Percentiles rank a stretch among this genome's conserved stretches.
phyloP scores from a whole-genome alignment of 2,888 invertebrate genomes.

The Nebria brevicollis region DNA sequence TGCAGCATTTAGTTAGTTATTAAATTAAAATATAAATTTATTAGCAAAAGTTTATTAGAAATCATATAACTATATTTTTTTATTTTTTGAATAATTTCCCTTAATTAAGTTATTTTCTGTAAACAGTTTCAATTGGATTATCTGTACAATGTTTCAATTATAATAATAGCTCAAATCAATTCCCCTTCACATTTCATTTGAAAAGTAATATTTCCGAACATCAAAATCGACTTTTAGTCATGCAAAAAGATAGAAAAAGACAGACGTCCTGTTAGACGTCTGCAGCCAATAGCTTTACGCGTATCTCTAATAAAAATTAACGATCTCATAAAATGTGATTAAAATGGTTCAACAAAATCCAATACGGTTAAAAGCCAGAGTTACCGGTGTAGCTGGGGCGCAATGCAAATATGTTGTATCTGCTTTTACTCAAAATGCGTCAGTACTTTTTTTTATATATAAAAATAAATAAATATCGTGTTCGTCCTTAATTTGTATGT shows the following conservation, averaged over 20 bases:
- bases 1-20: too few species aligned
- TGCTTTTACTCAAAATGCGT: conserved; percentile 34
- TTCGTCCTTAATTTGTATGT: too few species aligned
- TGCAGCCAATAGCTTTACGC: conserved; percentile 29
- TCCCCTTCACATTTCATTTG: not conserved
- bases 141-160: not conserved
- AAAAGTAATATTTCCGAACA: not conserved
- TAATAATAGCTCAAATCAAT: not conserved
- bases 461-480: too few species aligned
- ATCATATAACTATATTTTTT: too few species aligned
- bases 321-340: conserved; percentile 47
- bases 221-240: not conserved
- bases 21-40: too few species aligned
- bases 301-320: conserved; percentile 47
- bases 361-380: conserved; percentile 44
- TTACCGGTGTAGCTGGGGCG: not conserved
- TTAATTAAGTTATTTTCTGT: too few species aligned
- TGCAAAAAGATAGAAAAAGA: not conserved
- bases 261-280: conserved; percentile 31
- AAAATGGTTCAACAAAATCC: conserved; percentile 46
- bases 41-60: too few species aligned
- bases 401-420: conserved; percentile 21
- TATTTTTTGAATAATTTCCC: too few species aligned
- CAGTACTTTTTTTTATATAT: not conserved
- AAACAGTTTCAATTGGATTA: too few species aligned